Conservation (phyloP, 2,797 vertebrate genomes). For the Lepilemur septentrionalis region DNA sequence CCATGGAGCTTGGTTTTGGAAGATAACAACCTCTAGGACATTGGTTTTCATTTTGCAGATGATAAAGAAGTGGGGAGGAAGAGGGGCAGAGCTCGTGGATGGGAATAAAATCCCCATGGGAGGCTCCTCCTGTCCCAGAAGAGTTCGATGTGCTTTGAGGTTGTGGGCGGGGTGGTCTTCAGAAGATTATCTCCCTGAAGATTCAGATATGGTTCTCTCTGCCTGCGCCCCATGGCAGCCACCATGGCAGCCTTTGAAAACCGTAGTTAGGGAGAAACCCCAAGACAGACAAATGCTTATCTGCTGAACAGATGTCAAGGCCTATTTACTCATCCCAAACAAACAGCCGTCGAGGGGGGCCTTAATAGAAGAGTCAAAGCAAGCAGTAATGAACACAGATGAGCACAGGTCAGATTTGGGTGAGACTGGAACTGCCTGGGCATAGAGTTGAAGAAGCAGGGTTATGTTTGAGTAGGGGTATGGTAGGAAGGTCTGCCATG, state of each 20-base stretch:
- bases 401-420: accelerated
- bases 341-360: background rate
- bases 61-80: background rate
- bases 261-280: background rate
- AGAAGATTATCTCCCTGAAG: background rate
- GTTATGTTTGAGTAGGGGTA: background rate
- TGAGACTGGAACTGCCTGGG: background rate
- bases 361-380: background rate
- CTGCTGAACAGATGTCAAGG: background rate
- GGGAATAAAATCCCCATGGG: background rate
- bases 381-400: accelerated
- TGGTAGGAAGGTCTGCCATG: background rate
- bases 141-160: background rate
- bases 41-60: background rate
- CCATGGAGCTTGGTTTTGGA: background rate
- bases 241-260: background rate
- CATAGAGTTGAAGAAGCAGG: background rate
- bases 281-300: background rate
- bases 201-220: background rate
- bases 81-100: accelerated
- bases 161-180: background rate
- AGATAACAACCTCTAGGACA: background rate
- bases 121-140: background rate
- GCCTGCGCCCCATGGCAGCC: background rate
- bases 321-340: background rate